Percentiles rank a stretch among this genome's conserved stretches.
phyloP scores from a whole-genome alignment of 2,888 invertebrate species.

The Amphipyra berbera region DNA sequence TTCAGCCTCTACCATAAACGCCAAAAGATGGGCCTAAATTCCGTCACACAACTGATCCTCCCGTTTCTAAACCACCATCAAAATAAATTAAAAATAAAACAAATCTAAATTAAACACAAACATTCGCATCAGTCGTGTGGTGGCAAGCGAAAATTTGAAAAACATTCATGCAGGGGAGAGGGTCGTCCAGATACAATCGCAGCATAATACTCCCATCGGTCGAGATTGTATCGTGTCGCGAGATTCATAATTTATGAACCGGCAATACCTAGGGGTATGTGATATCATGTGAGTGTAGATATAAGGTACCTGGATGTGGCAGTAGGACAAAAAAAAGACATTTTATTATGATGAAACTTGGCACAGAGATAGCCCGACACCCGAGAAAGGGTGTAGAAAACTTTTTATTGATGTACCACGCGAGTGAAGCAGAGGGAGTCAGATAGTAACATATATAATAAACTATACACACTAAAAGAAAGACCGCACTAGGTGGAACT shows the following conservation, averaged over 20 bases:
- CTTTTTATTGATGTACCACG: no score
- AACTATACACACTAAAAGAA: no score
- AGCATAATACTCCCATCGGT: constrained; percentile 83
- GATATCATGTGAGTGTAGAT: constrained; percentile 60
- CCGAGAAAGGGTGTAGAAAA: no score
- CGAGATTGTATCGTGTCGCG: constrained; percentile 82
- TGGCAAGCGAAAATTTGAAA: constrained; percentile 69
- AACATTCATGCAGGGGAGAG: constrained; percentile 46
- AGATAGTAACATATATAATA: no score
- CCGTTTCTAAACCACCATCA: not conserved
- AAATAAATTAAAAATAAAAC: constrained; percentile 18
- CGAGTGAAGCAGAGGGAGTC: no score
- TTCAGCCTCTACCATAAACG: no score
- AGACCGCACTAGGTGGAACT: no score
- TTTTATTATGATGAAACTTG: no score
- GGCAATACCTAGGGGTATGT: constrained; percentile 72
- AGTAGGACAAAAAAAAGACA: not conserved
- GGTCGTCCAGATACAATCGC: constrained; percentile 69
- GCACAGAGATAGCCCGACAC: no score
- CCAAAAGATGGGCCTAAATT: not conserved
- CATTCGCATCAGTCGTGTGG: constrained; percentile 18
- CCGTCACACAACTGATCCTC: not conserved
- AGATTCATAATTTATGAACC: constrained; percentile 86
- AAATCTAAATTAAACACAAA: constrained; percentile 10
- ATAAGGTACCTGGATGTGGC: constrained; percentile 45